Evolutionary conservation across 2,888 invertebrate genomes (phyloP).

Genomic region (Melanotus villosus): DNA sequence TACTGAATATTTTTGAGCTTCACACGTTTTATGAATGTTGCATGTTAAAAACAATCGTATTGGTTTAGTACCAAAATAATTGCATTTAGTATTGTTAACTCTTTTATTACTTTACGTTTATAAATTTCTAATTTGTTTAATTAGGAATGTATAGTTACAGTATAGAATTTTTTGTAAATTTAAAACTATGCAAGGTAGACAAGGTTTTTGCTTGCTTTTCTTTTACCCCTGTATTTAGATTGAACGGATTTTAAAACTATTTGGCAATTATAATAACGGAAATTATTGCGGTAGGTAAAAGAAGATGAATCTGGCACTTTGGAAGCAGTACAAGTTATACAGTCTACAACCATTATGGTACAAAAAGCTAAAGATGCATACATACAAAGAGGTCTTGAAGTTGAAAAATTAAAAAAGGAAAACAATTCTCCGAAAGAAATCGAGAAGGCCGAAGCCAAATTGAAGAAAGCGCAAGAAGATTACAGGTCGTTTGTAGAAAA

Average conservation of each 20-base stretch:
- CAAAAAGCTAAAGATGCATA: slow-evolving; percentile 95
- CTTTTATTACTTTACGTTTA: too few relatives aligned
- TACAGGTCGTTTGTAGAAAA: slow-evolving; percentile 93
- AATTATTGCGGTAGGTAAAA: slow-evolving; percentile 75
- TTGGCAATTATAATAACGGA: neutral
- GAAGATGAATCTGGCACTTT: slow-evolving; percentile 94
- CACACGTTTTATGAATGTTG: too few relatives aligned
- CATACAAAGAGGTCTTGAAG: slow-evolving; percentile 86
- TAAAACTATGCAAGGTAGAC: too few relatives aligned
- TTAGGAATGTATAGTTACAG: too few relatives aligned
- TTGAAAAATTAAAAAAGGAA: slow-evolving; percentile 92
- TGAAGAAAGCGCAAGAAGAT: slow-evolving; percentile 95
- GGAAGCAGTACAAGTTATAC: slow-evolving; percentile 91
- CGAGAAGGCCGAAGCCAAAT: slow-evolving; percentile 93
- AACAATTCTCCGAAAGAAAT: slow-evolving; percentile 92
- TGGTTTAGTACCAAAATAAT: too few relatives aligned
- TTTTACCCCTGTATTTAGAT: neutral
- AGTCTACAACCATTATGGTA: slow-evolving; percentile 88
- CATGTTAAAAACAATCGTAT: too few relatives aligned
- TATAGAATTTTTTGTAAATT: too few relatives aligned
- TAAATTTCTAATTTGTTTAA: too few relatives aligned
- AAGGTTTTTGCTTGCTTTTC: neutral
- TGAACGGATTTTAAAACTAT: neutral
- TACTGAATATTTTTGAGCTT: too few relatives aligned
- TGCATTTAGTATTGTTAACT: too few relatives aligned